These are phyloP conservation scores for Tenualosa ilisha DNA, from an alignment of 2,797 vertebrate genomes.

Conservation along the genomic window DNA sequence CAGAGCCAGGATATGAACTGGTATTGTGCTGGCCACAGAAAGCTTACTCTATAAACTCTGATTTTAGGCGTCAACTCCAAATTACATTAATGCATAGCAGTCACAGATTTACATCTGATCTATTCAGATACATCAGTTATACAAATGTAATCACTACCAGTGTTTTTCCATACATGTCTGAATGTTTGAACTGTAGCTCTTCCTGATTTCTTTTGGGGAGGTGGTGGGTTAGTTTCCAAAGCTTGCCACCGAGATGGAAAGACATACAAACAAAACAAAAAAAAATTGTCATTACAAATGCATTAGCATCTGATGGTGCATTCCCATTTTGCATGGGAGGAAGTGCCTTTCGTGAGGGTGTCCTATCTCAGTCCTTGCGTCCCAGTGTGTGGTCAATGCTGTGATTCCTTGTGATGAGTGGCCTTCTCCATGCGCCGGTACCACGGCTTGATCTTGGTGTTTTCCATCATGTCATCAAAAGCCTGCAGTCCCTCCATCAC, in stretches of 20 bases:
- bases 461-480: conserved; percentile 91
- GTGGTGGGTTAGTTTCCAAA: not conserved
- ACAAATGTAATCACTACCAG: not conserved
- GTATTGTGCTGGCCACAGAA: not conserved
- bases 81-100: not conserved
- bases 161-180: not conserved
- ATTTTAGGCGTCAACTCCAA: not conserved
- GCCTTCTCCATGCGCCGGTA: conserved; percentile 84
- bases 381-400: conserved; percentile 46
- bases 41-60: not conserved
- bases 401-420: conserved; percentile 63
- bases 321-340: not conserved
- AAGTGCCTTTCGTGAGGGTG: not conserved
- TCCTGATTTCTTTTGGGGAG: not conserved
- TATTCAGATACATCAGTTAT: not conserved
- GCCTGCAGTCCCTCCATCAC: conserved; percentile 96
- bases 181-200: not conserved
- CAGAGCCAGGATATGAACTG: not conserved
- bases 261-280: not conserved
- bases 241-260: not conserved
- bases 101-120: not conserved
- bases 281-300: not conserved
- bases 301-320: not conserved
- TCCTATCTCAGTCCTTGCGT: not conserved
- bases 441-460: conserved; percentile 88